Conservation (phyloP, 2,797 vertebrate genomes). For the Gymnothorax javanicus region DNA sequence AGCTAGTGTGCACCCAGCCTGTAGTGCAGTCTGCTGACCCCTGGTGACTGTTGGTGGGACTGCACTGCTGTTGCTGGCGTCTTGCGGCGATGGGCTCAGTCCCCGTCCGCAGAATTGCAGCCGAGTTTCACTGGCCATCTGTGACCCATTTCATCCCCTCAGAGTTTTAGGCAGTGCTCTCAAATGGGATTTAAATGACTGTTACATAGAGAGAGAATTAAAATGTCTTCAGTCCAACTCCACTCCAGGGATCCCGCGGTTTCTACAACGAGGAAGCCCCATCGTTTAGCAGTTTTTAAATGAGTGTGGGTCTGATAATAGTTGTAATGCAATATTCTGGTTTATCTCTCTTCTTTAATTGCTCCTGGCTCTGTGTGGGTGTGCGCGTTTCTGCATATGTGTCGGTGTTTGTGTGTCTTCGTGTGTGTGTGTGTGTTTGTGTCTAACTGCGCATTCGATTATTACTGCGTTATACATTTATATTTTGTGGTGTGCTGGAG, state of each 20-base stretch:
- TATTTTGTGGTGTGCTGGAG: background rate
- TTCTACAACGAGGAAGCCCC: background rate
- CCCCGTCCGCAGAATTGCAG: background rate
- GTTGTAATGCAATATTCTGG: background rate
- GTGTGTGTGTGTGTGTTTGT: background rate
- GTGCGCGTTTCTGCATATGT: background rate
- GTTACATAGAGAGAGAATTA: background rate
- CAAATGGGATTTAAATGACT: background rate
- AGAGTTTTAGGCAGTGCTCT: slow-evolving; percentile 1
- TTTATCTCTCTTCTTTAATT: background rate
- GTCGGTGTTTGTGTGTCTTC: background rate
- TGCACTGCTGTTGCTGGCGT: background rate
- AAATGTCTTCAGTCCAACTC: background rate
- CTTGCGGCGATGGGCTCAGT: background rate
- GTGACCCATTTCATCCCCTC: background rate
- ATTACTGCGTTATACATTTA: background rate
- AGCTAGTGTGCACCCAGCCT: background rate
- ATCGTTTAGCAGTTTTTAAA: slow-evolving; percentile 1
- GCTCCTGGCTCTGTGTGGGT: background rate
- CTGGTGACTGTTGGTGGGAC: background rate
- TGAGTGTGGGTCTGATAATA: background rate
- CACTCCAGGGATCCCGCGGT: background rate
- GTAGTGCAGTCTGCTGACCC: background rate
- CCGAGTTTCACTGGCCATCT: background rate
- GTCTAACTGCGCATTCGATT: too few relatives aligned